These are phyloP conservation scores for Ashinkailepas kermadecensis DNA, from an alignment of 2,888 invertebrate species.

Conservation along the genomic window DNA sequence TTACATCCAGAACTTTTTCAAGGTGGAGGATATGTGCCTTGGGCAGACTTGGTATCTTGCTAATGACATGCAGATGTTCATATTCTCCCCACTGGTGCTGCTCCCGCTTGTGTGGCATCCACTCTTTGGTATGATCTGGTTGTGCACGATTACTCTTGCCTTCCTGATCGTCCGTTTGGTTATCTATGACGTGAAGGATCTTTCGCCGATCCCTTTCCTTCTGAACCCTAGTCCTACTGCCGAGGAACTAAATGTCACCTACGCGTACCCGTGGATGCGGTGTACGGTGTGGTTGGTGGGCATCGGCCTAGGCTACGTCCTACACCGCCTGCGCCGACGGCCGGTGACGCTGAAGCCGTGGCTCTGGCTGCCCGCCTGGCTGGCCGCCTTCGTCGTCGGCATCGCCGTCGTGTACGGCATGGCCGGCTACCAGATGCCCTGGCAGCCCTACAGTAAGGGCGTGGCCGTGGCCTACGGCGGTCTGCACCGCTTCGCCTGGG, in stretches of 20 bases:
- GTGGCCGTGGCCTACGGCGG: constrained; percentile 59
- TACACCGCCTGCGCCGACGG: neutral
- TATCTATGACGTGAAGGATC: constrained; percentile 12
- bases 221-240: neutral
- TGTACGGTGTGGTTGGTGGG: constrained; percentile 26
- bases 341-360: constrained; percentile 16
- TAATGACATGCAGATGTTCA: constrained; percentile 26
- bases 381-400: constrained; percentile 56
- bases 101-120: constrained; percentile 24
- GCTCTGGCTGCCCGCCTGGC: constrained; percentile 53
- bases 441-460: constrained; percentile 37
- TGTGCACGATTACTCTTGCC: neutral
- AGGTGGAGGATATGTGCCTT: neutral
- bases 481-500: constrained; percentile 60
- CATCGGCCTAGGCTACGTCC: constrained; percentile 25
- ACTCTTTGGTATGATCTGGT: neutral
- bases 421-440: constrained; percentile 45
- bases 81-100: constrained; percentile 25
- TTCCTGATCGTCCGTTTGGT: constrained; percentile 5
- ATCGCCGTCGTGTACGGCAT: constrained; percentile 70
- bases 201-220: neutral
- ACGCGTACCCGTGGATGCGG: constrained; percentile 23
- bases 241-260: neutral
- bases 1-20: neutral
- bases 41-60: constrained; percentile 24